phyloP scores from a whole-genome alignment of 2,888 invertebrate genomes.

The Dusona sp. region DNA sequence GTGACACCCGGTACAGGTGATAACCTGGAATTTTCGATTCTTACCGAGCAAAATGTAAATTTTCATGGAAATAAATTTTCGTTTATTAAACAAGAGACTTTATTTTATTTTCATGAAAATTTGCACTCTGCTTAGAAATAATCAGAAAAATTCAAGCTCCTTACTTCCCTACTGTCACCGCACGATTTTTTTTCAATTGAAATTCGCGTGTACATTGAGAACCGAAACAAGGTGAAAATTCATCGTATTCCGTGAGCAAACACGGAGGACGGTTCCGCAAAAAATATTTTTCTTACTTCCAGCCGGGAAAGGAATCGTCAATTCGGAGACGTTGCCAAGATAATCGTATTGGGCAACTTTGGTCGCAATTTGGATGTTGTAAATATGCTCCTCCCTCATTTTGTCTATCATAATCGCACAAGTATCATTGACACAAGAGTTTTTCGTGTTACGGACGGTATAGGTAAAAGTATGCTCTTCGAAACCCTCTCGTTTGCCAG shows the following conservation, averaged over 20 bases:
- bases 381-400: conserved; percentile 77
- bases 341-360: conserved; percentile 70
- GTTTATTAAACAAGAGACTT: no score
- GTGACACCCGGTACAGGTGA: no score
- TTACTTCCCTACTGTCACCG: no score
- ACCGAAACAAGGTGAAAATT: background rate
- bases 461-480: conserved; percentile 61
- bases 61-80: no score
- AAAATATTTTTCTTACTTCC: conserved; percentile 76
- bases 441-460: conserved; percentile 54
- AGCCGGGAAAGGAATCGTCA: conserved; percentile 75
- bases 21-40: no score
- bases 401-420: conserved; percentile 72
- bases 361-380: conserved; percentile 75
- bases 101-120: no score
- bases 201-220: no score
- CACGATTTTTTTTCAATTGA: no score
- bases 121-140: no score
- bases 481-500: conserved; percentile 74
- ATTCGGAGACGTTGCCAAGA: conserved; percentile 68
- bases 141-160: no score
- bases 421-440: conserved; percentile 68
- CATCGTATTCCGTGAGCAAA: background rate
- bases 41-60: no score
- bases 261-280: background rate